Evolutionary conservation across 53 echinoderm and acorn worm genomes (phyloP), one percentile per base, ranked within the genome.

Genomic region (Patiria pectinifera): DNA sequence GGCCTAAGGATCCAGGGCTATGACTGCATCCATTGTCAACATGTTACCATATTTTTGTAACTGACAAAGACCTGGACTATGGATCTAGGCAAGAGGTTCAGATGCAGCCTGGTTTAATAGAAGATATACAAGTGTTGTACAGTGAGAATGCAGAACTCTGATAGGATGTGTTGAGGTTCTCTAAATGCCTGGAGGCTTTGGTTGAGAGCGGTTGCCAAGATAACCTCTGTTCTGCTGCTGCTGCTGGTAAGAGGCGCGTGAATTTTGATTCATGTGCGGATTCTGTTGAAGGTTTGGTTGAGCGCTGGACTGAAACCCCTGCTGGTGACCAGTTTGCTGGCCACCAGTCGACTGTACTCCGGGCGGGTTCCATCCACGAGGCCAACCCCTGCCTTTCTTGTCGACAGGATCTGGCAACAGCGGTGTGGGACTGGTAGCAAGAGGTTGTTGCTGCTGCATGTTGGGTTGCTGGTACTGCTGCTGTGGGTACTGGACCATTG

Each of bases 301-400:
- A 7, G 47, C 80, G 12, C 45, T 35, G 6, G 35, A 3, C 78
- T 44, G 14, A 45, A 78, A 78, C 8, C 78, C 78, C 59, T 83
- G 83, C 22, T 58, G 83, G 21, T 23, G 22, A 24, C 83, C 53
- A 25, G 83, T 58, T n/a, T 19, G 22, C 59, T 22, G 83, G 18
- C 58, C 8, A 21, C 19, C 66, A 6, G 21, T 58, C 59, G 83
- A 5, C 26, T 59, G 83, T n/a, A 47, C 21, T 59, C n/a, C 83
- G 2, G 66, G 62, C 66, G 84, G 43, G 4, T 84, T 62, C 84
- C 84, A 84, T 12, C 84, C 84, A 62, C 84, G 84, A 2, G 84
- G 84, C 84, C 84, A 84, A 10, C 84, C 84, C 3, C 58, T 58
- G 18, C 66, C 66, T 44, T 63, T 45, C 58, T n/a, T 78, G 59